phyloP scores from a whole-genome alignment of 2,113 vertebrate species.

The Mystacornis crossleyi region DNA sequence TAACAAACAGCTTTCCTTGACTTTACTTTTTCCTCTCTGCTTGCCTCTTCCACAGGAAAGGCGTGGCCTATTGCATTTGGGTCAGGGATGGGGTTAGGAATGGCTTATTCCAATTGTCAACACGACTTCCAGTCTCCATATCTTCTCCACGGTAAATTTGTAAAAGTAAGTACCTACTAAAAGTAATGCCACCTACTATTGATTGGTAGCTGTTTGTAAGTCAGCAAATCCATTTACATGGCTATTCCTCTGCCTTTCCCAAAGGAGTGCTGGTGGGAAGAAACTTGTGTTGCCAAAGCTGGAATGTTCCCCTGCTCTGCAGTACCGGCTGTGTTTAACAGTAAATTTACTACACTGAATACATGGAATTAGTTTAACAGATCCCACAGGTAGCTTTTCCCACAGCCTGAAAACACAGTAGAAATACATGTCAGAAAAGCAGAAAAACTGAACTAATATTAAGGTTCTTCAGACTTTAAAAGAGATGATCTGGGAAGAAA shows the following conservation, averaged over 20 bases:
- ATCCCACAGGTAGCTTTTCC: background rate
- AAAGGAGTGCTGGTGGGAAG: background rate
- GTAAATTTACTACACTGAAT: background rate
- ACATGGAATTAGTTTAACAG: background rate
- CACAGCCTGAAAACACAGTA: background rate
- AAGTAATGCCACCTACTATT: rapidly evolving
- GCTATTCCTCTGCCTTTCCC: background rate
- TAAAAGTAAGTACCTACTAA: constrained; percentile 86
- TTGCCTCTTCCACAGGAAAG: constrained; percentile 75
- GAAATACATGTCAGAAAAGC: background rate
- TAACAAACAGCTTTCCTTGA: background rate
- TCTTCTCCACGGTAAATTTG: constrained; percentile 85
- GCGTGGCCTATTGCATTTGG: constrained; percentile 88
- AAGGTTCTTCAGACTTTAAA: background rate
- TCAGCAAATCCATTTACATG: too few relatives aligned
- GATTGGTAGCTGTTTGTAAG: background rate
- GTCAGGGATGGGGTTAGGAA: constrained; percentile 87
- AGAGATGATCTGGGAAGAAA: background rate
- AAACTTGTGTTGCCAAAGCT: background rate
- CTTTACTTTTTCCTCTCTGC: background rate
- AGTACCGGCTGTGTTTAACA: background rate
- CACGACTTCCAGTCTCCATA: constrained; percentile 88
- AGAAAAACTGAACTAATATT: background rate
- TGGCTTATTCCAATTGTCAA: constrained; percentile 93
- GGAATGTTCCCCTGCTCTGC: background rate